Percentiles rank a stretch among this genome's conserved stretches.
Evolutionary conservation across 2,797 vertebrate genomes (phyloP).

Genomic region (Halcyon leucocephala): DNA sequence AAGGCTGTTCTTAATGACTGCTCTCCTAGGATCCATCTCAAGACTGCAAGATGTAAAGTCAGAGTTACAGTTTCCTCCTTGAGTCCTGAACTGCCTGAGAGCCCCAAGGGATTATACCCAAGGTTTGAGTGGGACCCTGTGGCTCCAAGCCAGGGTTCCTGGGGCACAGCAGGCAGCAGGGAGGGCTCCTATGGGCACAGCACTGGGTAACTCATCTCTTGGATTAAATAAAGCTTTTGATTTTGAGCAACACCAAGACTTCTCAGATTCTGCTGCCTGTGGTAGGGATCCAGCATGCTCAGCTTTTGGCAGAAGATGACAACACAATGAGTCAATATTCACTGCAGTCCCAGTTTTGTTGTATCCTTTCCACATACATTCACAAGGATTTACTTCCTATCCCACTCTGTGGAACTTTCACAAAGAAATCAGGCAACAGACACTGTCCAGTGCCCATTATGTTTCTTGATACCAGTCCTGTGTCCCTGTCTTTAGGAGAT

Average conservation of each 20-base stretch:
- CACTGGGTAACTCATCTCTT: neutral
- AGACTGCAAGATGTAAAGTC: neutral
- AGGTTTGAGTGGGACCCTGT: neutral
- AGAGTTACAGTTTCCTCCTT: neutral
- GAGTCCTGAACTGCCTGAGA: neutral
- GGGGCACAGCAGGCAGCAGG: neutral
- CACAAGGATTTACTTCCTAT: neutral
- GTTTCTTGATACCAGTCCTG: neutral
- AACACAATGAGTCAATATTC: neutral
- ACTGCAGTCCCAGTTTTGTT: neutral
- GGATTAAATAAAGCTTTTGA: neutral
- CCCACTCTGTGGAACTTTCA: neutral
- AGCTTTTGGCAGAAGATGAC: neutral
- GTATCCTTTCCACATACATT: neutral
- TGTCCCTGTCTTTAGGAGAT: neutral
- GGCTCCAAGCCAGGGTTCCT: neutral
- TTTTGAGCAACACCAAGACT: neutral
- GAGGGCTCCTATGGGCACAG: rapidly evolving
- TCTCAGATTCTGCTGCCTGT: neutral
- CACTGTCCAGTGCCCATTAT: neutral
- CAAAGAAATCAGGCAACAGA: neutral
- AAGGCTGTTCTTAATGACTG: neutral
- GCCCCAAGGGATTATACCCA: neutral
- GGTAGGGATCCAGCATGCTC: neutral
- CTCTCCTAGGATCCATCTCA: neutral